Conservation (phyloP, 2,888 invertebrate species). For the Ramazzottius varieornatus region DNA sequence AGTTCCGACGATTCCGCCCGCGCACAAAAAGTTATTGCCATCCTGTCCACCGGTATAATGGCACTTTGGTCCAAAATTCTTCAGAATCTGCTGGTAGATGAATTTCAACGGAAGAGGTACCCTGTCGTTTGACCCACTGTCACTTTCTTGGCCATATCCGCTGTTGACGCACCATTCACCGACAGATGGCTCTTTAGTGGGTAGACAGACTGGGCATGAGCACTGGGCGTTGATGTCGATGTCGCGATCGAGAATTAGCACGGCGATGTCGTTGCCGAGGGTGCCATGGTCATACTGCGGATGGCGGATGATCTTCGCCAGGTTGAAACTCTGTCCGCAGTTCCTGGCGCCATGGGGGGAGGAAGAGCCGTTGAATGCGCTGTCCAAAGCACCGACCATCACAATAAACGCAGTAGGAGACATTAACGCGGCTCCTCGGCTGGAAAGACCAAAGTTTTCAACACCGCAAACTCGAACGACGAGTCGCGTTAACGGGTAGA, state of each 20-base stretch:
- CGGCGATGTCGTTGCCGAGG: background rate
- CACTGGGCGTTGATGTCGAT: background rate
- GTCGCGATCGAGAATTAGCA: background rate
- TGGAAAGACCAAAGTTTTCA: background rate
- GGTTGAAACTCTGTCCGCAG: background rate
- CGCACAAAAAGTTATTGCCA: background rate
- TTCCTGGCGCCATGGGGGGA: background rate
- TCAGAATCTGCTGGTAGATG: background rate
- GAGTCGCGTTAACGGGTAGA: too few relatives aligned
- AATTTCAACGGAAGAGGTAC: background rate
- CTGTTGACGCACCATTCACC: background rate
- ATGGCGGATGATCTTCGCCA: background rate
- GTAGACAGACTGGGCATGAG: background rate
- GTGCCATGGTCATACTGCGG: background rate
- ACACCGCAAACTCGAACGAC: too few relatives aligned
- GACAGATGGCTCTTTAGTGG: background rate
- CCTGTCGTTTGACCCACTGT: background rate
- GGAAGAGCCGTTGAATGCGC: background rate
- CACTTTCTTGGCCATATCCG: background rate
- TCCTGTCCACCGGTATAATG: background rate
- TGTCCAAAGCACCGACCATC: conserved; percentile 1
- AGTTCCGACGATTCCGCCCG: background rate
- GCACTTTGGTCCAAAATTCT: background rate
- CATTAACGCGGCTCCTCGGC: background rate
- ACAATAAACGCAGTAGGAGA: background rate